A percentile compares a stretch with the other conserved stretches of the same genome.
Evolutionary conservation across 2,113 vertebrate genomes (phyloP).

Genomic region (Neoarius graeffei): DNA sequence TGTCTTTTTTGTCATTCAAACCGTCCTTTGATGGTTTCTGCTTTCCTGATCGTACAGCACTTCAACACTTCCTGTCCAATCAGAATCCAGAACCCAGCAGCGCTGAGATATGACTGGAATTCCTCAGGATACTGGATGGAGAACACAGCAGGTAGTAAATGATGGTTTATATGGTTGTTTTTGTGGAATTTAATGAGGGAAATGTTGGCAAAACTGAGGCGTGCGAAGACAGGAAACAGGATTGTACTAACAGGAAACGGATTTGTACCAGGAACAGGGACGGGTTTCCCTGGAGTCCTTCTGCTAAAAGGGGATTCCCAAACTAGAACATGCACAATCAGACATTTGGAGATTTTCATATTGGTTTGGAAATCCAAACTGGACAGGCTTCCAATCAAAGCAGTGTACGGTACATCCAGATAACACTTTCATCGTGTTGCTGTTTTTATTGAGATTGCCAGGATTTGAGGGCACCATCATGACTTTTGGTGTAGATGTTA

Average conservation of each 20-base stretch:
- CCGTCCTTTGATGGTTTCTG: too few relatives aligned
- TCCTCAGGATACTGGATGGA: not conserved
- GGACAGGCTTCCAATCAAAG: not conserved
- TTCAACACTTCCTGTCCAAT: not conserved
- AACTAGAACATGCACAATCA: not conserved
- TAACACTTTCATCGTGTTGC: not conserved
- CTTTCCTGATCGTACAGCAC: too few relatives aligned
- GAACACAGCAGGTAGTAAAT: not conserved
- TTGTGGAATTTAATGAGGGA: not conserved
- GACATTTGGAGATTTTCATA: not conserved
- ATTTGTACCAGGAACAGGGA: conserved; percentile 56
- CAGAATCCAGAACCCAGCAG: not conserved
- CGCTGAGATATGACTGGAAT: not conserved
- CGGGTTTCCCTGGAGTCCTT: conserved; percentile 25
- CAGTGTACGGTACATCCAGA: not conserved
- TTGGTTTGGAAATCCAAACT: not conserved
- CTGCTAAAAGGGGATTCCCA: conserved; percentile 25
- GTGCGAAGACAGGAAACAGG: conserved; percentile 60
- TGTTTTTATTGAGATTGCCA: not conserved
- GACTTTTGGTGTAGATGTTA: not conserved
- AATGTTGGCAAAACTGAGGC: not conserved
- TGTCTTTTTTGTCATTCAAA: too few relatives aligned
- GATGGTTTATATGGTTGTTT: not conserved
- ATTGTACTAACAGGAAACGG: conserved; percentile 64
- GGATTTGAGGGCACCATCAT: not conserved